phyloP scores from a whole-genome alignment of 2,797 vertebrate species.

The Aeoliscus strigatus region DNA sequence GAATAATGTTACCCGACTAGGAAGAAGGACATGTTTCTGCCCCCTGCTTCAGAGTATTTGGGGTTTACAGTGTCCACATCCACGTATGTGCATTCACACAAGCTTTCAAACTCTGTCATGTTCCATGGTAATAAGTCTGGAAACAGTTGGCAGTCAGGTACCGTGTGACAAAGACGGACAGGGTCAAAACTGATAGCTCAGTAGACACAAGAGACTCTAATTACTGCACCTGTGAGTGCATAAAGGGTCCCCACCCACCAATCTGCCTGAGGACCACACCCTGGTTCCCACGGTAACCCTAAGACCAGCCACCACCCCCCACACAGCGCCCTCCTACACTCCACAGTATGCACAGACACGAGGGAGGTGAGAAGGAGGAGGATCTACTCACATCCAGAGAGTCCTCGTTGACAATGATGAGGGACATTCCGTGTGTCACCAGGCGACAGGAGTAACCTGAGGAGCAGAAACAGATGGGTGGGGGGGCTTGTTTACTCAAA shows the following conservation, averaged over 20 bases:
- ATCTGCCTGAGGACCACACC: constrained; percentile 64
- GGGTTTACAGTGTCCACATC: too few species aligned
- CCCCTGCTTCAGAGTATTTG: too few species aligned
- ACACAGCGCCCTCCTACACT: constrained; percentile 14
- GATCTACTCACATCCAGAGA: constrained; percentile 91
- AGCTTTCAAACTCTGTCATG: too few species aligned
- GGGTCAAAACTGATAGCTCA: constrained; percentile 28
- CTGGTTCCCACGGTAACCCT: constrained; percentile 60
- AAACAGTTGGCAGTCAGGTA: too few species aligned
- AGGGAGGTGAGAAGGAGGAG: constrained; percentile 8
- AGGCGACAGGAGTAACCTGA: constrained; percentile 94
- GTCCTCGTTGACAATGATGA: constrained; percentile 95
- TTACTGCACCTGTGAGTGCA: constrained; percentile 71
- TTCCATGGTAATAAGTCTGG: too few species aligned
- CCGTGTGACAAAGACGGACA: neutral
- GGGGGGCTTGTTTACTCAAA: constrained; percentile 34
- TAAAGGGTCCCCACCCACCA: constrained; percentile 72
- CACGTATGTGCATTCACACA: too few species aligned
- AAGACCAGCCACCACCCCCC: constrained; percentile 26
- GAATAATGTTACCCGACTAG: too few species aligned
- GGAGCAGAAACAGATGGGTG: constrained; percentile 16
- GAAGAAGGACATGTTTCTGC: too few species aligned
- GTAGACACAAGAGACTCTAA: constrained; percentile 79
- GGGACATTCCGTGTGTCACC: constrained; percentile 95
- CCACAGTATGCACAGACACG: constrained; percentile 8